These are phyloP conservation scores for Hyperoplus immaculatus DNA, from an alignment of 2,797 vertebrate genomes.

Conservation along the genomic window DNA sequence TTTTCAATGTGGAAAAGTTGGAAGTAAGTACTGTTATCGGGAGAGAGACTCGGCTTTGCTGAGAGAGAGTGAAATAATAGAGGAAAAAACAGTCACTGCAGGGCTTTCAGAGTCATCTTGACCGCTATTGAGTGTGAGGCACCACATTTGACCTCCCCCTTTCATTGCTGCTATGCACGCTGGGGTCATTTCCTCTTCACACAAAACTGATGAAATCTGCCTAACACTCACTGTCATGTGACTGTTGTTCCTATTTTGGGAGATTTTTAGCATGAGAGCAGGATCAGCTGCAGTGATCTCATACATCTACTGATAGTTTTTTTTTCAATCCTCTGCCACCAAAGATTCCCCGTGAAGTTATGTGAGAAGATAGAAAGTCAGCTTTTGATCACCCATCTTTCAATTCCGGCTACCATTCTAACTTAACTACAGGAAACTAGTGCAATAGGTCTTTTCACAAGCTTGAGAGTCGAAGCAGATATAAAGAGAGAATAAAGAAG, in stretches of 20 bases:
- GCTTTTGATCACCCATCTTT: conserved; percentile 55
- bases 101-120: conserved; percentile 24
- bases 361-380: conserved; percentile 33
- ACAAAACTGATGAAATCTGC: conserved; percentile 5
- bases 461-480: too few species aligned
- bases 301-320: conserved; percentile 47
- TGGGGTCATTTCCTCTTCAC: conserved; percentile 16
- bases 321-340: conserved; percentile 43
- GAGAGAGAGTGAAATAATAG: conserved; percentile 23
- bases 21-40: conserved; percentile 2
- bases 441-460: too few species aligned
- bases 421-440: too few species aligned
- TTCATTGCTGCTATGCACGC: conserved; percentile 9
- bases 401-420: conserved; percentile 33
- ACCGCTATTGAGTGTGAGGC: conserved; percentile 28
- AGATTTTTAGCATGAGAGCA: conserved; percentile 35
- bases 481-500: background rate
- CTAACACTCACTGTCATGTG: conserved; percentile 28
- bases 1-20: conserved; percentile 5
- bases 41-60: conserved; percentile 1
- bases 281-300: conserved; percentile 51
- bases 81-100: conserved; percentile 16
- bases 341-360: conserved; percentile 38
- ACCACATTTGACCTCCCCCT: conserved; percentile 22
- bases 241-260: conserved; percentile 18